These are phyloP conservation scores for Macropodus opercularis DNA, from an alignment of 2,797 vertebrate genomes.

Conservation along the genomic window DNA sequence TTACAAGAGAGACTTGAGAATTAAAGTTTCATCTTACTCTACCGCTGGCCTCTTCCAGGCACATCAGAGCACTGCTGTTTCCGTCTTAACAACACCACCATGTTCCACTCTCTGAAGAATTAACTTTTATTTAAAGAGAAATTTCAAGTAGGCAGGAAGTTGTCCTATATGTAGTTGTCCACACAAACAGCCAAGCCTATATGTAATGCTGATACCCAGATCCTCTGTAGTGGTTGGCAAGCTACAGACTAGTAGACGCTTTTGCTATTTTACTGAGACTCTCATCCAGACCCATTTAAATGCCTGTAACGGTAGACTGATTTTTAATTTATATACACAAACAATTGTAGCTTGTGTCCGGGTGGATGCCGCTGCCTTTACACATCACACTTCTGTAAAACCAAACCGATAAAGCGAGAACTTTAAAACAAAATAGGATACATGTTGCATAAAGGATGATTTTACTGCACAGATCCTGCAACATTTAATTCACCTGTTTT, in stretches of 20 bases:
- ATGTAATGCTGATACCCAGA: constrained; percentile 26
- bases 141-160: constrained; percentile 60
- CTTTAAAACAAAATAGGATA: background rate
- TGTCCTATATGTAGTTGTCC: constrained; percentile 33
- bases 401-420: background rate
- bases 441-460: background rate
- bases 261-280: constrained; percentile 28
- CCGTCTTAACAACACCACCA: constrained; percentile 60
- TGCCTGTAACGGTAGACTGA: constrained; percentile 38
- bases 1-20: constrained; percentile 69
- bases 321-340: constrained; percentile 58
- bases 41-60: constrained; percentile 56
- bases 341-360: constrained; percentile 17
- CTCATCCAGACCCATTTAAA: constrained; percentile 46
- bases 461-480: constrained; percentile 1
- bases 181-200: constrained; percentile 40
- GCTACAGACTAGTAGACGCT: constrained; percentile 30
- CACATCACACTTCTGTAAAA: constrained; percentile 1
- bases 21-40: constrained; percentile 72
- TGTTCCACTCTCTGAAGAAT: constrained; percentile 53
- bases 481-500: constrained; percentile 27
- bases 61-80: constrained; percentile 65
- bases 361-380: constrained; percentile 7
- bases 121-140: constrained; percentile 68
- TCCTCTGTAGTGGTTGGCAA: constrained; percentile 22